Percentiles rank a stretch among this genome's conserved stretches.
Conservation (phyloP, 1,140 invertebrate species). For the Teleogryllus occipitalis region DNA sequence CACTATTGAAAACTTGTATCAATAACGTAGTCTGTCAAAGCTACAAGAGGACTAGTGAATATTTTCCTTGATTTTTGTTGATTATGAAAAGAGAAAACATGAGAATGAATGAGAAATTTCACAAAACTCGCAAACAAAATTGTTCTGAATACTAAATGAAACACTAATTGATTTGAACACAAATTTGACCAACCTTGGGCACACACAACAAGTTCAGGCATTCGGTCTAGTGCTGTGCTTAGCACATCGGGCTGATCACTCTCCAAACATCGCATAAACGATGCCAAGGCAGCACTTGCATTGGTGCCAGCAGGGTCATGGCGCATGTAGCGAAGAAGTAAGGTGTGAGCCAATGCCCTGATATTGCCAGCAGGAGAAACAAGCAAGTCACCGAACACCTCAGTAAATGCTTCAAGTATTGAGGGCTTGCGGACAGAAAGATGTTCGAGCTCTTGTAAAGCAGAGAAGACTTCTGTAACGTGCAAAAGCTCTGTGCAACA, state of each 20-base stretch:
- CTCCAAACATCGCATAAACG: slow-evolving; percentile 71
- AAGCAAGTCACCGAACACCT: slow-evolving; percentile 49
- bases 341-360: slow-evolving; percentile 51
- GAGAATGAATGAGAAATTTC: background rate
- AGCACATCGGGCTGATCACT: slow-evolving; percentile 68
- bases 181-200: slow-evolving; percentile 51
- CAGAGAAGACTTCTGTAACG: slow-evolving; percentile 48
- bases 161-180: background rate
- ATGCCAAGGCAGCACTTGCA: slow-evolving; percentile 43
- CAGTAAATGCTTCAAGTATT: slow-evolving; percentile 55
- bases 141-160: background rate
- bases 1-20: background rate
- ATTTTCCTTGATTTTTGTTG: background rate
- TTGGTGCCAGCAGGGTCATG: slow-evolving; percentile 47
- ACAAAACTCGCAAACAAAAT: background rate
- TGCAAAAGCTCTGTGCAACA: background rate
- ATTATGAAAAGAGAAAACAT: background rate
- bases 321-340: slow-evolving; percentile 55
- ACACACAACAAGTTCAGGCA: slow-evolving; percentile 72
- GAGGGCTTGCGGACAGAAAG: slow-evolving; percentile 56
- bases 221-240: slow-evolving; percentile 65
- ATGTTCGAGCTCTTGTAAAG: slow-evolving; percentile 64
- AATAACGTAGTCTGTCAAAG: too few species aligned
- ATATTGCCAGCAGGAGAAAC: slow-evolving; percentile 52
- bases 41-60: background rate